Evolutionary conservation across 2,888 invertebrate species (phyloP).

Genomic region (Ophion obscuratus): DNA sequence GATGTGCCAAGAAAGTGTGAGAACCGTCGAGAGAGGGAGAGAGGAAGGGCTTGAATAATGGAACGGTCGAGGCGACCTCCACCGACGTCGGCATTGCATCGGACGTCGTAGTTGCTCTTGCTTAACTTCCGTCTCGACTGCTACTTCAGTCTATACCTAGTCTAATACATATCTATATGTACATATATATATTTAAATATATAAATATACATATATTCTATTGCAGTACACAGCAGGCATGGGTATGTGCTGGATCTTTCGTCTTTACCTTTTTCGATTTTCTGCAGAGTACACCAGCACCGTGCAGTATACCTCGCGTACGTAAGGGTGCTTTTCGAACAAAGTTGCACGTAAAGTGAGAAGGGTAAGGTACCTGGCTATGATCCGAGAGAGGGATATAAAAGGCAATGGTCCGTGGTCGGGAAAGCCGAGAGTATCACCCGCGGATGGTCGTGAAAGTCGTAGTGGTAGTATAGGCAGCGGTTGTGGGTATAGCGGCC

Average conservation of each 20-base stretch:
- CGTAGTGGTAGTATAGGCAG: constrained; percentile 27
- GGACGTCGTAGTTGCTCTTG: constrained; percentile 45
- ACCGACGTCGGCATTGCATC: constrained; percentile 30
- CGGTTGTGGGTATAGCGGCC: constrained; percentile 21
- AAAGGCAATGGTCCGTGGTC: constrained; percentile 62
- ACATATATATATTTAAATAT: not conserved
- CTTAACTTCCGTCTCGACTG: constrained; percentile 47
- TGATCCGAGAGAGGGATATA: constrained; percentile 61
- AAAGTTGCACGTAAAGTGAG: constrained; percentile 61
- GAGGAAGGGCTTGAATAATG: constrained; percentile 61
- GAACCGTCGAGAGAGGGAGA: constrained; percentile 45
- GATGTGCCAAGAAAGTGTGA: constrained; percentile 48
- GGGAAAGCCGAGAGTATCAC: constrained; percentile 38
- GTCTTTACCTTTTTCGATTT: constrained; percentile 56
- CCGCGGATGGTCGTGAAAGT: constrained; percentile 38
- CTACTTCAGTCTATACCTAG: constrained; percentile 24
- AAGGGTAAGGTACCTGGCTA: constrained; percentile 42
- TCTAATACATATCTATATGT: not conserved
- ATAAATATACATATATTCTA: constrained; percentile 5
- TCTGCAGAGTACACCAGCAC: constrained; percentile 47
- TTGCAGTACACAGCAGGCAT: constrained; percentile 31
- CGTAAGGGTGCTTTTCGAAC: constrained; percentile 50
- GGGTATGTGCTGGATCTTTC: constrained; percentile 27
- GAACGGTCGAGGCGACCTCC: constrained; percentile 45
- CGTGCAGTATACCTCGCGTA: constrained; percentile 66